Percentiles rank a stretch among this genome's conserved stretches.
phyloP scores from a whole-genome alignment of 2,113 vertebrate species.

The Microcebus ravelobensis region DNA sequence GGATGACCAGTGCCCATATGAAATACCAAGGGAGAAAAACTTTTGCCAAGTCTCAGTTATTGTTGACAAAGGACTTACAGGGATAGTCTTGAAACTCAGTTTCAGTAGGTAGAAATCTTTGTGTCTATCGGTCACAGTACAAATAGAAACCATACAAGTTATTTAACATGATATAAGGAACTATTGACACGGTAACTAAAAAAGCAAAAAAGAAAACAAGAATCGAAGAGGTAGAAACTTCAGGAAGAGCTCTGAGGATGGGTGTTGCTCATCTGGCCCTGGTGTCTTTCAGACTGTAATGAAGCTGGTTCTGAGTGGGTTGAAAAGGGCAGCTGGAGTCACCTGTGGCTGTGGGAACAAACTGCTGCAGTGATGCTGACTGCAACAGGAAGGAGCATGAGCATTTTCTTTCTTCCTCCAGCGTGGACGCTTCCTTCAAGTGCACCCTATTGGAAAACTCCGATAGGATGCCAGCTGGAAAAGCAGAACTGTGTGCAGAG shows the following conservation, averaged over 20 bases:
- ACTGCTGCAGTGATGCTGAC: rapidly evolving
- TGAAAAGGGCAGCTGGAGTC: neutral
- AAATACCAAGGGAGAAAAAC: neutral
- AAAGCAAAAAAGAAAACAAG: neutral
- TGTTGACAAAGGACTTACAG: neutral
- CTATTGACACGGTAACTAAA: neutral
- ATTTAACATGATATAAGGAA: neutral
- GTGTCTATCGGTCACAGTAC: neutral
- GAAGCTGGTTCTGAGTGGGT: neutral
- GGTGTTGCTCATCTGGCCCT: neutral
- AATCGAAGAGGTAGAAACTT: neutral
- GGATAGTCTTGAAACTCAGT: neutral
- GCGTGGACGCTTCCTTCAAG: neutral
- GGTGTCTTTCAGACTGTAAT: neutral
- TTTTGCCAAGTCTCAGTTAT: neutral
- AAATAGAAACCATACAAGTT: neutral
- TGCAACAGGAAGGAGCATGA: neutral
- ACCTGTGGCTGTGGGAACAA: too few species aligned
- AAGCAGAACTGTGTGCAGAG: neutral
- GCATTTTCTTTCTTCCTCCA: neutral
- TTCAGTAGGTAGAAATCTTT: neutral
- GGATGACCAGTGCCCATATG: neutral
- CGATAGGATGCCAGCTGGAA: neutral
- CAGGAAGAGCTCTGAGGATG: neutral
- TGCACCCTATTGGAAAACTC: neutral